Evolutionary conservation across 2,888 invertebrate genomes (phyloP).

Genomic region (Spicauda simplicius): DNA sequence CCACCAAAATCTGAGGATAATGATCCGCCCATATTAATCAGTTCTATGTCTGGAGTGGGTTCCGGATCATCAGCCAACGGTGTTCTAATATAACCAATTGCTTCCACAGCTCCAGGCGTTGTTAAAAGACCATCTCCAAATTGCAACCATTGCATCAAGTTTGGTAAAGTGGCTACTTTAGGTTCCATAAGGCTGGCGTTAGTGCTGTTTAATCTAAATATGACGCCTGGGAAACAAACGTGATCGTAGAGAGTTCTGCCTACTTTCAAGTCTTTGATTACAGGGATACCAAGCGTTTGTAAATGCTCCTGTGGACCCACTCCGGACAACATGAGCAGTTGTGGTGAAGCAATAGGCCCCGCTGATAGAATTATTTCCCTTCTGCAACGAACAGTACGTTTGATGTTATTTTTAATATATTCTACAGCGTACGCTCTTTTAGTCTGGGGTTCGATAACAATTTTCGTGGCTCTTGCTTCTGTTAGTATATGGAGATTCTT

Average conservation of each 20-base stretch:
- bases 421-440: conserved; percentile 89
- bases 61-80: conserved; percentile 79
- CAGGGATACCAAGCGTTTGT: conserved; percentile 83
- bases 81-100: conserved; percentile 86
- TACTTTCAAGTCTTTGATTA: conserved; percentile 87
- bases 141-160: conserved; percentile 75
- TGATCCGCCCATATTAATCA: conserved; percentile 87
- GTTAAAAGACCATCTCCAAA: conserved; percentile 84
- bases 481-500: conserved; percentile 85
- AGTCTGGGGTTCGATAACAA: conserved; percentile 78
- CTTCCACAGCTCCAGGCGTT: conserved; percentile 87
- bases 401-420: conserved; percentile 83
- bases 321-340: conserved; percentile 96
- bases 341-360: conserved; percentile 95
- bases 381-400: conserved; percentile 84
- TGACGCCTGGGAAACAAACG: conserved; percentile 80
- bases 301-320: conserved; percentile 85
- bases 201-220: conserved; percentile 72
- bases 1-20: conserved; percentile 85
- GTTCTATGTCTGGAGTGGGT: conserved; percentile 87
- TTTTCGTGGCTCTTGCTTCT: conserved; percentile 70
- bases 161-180: conserved; percentile 70
- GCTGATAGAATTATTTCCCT: conserved; percentile 94
- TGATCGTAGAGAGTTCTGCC: conserved; percentile 88
- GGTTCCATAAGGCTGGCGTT: conserved; percentile 73